Evolutionary conservation across 1,140 invertebrate genomes (phyloP).

Genomic region (Pseudomyrmex dendroicus): DNA sequence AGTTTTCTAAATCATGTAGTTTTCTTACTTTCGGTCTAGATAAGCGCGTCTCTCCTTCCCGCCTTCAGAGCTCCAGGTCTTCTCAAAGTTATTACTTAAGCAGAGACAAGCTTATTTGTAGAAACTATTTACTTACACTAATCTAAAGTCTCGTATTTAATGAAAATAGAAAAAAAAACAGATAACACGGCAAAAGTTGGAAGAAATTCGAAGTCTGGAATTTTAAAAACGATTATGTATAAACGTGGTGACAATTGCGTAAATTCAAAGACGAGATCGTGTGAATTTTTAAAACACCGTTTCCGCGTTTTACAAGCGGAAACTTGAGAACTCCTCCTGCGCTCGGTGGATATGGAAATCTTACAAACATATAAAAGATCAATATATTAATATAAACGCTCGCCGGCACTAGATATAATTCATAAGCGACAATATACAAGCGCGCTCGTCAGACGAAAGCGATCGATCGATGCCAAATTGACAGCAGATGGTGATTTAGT

Average conservation of each 20-base stretch:
- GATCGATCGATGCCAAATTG: slow-evolving; percentile 25
- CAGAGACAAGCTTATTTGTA: not conserved
- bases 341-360: not conserved
- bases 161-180: not conserved
- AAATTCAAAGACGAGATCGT: not conserved
- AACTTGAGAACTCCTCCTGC: not conserved
- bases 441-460: not conserved
- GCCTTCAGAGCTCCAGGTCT: no score
- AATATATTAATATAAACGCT: slow-evolving; percentile 16
- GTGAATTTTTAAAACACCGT: not conserved
- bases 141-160: no score
- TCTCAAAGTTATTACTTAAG: no score
- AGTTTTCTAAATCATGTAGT: no score
- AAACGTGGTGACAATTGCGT: not conserved
- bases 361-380: slow-evolving; percentile 9
- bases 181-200: no score
- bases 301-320: not conserved
- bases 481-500: not conserved
- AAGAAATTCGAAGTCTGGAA: not conserved
- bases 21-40: no score
- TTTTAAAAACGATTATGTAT: not conserved
- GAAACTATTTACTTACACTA: not conserved
- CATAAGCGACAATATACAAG: not conserved
- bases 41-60: no score
- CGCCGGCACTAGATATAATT: not conserved